Evolutionary conservation across 30 jellyfish, hydroid and myxozoan species (phyloP).

Genomic region (Sanderia malayensis): DNA sequence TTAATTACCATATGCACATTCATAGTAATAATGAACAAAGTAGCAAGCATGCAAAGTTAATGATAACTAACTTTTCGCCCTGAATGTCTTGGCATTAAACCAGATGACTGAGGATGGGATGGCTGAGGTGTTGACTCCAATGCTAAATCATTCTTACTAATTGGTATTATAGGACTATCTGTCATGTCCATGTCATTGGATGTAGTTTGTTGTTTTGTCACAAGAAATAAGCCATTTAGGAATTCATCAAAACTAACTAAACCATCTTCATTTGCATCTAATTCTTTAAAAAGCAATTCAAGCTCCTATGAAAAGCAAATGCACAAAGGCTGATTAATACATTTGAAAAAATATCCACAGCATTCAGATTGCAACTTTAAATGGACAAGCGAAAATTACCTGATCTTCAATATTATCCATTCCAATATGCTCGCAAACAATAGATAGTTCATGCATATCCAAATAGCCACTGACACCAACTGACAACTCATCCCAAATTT

Average conservation of each 20-base stretch:
- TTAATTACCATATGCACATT: too few species aligned
- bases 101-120: conserved; percentile 34
- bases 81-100: conserved; percentile 31
- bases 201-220: conserved; percentile 53
- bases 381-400: conserved; percentile 13
- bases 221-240: conserved; percentile 72
- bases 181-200: conserved; percentile 10
- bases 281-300: conserved; percentile 80
- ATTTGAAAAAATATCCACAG: too few species aligned
- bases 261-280: conserved; percentile 85
- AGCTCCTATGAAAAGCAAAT: conserved; percentile 43
- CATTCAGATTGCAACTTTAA: too few species aligned
- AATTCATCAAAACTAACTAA: conserved; percentile 85
- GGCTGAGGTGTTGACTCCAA: conserved; percentile 28
- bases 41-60: too few species aligned
- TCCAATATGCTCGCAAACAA: conserved; percentile 94
- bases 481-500: conserved; percentile 87
- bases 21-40: too few species aligned
- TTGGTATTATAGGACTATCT: conserved; percentile 38
- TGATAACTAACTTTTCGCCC: conserved; percentile 36
- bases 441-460: conserved; percentile 74
- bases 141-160: conserved; percentile 20
- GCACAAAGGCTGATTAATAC: too few species aligned
- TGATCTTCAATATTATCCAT: conserved; percentile 80
- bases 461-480: conserved; percentile 93